phyloP scores from a whole-genome alignment of 2,797 vertebrate genomes.

The Valencia hispanica region DNA sequence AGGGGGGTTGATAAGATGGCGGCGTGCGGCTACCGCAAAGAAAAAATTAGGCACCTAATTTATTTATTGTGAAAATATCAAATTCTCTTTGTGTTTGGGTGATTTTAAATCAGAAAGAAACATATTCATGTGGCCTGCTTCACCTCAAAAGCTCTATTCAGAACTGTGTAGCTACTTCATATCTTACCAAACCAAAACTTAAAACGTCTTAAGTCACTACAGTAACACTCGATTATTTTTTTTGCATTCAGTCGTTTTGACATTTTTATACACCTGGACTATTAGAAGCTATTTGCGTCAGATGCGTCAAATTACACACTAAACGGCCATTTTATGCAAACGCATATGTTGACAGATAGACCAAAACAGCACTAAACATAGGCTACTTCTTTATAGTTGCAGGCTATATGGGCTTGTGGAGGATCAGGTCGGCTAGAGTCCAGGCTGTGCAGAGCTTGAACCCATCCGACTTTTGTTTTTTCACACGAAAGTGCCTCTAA shows the following conservation, averaged over 20 bases:
- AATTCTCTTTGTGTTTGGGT: not conserved
- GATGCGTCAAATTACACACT: not conserved
- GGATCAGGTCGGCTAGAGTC: not conserved
- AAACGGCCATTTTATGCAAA: not conserved
- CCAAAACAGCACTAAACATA: not conserved
- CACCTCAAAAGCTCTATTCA: too few relatives aligned
- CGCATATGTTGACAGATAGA: not conserved
- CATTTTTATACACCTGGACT: not conserved
- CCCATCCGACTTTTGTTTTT: not conserved
- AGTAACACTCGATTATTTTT: not conserved
- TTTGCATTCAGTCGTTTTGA: not conserved
- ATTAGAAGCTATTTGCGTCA: not conserved
- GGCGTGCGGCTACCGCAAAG: not conserved
- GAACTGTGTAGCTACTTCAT: too few relatives aligned
- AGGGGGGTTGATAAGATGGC: not conserved
- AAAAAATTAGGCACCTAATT: not conserved
- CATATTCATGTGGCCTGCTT: too few relatives aligned
- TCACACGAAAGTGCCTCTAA: not conserved
- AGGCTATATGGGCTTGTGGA: too few relatives aligned
- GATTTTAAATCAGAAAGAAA: not conserved
- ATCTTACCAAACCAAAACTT: not conserved
- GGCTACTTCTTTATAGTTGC: not conserved
- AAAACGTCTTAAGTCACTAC: too few relatives aligned
- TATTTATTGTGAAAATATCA: not conserved
- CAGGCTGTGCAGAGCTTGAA: not conserved